Evolutionary conservation across 2,888 invertebrate species (phyloP).

Genomic region (Chloroclysta siterata): DNA sequence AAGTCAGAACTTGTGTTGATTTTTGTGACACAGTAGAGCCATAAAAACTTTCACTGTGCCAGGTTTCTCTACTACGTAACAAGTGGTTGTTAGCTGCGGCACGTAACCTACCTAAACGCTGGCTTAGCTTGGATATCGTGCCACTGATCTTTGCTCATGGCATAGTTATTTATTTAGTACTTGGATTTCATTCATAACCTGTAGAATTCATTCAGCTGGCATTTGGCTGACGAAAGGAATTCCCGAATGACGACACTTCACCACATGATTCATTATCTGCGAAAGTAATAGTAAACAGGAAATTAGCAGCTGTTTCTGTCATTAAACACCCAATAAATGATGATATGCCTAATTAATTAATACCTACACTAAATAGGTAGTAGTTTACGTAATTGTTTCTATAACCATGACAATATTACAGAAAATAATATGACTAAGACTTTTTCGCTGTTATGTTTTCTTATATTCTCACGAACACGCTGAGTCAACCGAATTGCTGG

Average conservation of each 20-base stretch:
- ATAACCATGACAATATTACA: constrained; percentile 15
- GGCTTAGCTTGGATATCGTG: constrained; percentile 40
- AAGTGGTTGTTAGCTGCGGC: constrained; percentile 59
- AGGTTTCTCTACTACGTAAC: constrained; percentile 75
- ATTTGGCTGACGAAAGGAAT: constrained; percentile 45
- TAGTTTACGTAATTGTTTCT: background rate
- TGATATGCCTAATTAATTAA: background rate
- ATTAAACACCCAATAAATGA: background rate
- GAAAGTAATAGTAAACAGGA: constrained; percentile 38
- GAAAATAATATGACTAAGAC: constrained; percentile 35
- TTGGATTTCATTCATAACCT: constrained; percentile 40
- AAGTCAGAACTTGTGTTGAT: constrained; percentile 48
- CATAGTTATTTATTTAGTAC: constrained; percentile 30
- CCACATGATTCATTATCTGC: constrained; percentile 40
- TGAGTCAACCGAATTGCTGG: constrained; percentile 59
- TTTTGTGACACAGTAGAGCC: constrained; percentile 57
- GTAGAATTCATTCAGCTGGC: constrained; percentile 28
- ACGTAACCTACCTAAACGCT: constrained; percentile 51
- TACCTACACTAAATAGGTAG: background rate
- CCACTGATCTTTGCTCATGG: constrained; percentile 35
- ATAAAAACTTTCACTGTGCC: constrained; percentile 74
- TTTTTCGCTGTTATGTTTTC: constrained; percentile 23
- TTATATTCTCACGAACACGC: constrained; percentile 50
- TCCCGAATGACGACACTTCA: constrained; percentile 44
- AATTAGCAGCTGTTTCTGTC: constrained; percentile 12